Evolutionary conservation across 2,888 invertebrate species (phyloP).

Genomic region (Gastracanthus pulcherrimus): DNA sequence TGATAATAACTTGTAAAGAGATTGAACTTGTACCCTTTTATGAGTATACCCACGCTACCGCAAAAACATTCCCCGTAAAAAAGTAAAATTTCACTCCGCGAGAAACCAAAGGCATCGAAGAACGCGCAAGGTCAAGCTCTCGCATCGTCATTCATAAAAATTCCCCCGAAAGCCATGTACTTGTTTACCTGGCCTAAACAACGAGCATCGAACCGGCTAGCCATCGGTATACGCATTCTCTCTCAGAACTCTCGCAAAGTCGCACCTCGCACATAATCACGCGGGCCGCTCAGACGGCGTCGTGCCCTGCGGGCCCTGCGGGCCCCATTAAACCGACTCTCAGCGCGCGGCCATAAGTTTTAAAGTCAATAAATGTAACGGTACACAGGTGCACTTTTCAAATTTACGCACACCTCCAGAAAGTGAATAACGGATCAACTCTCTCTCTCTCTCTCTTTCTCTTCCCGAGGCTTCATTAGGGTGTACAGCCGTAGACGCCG

Average conservation of each 20-base stretch:
- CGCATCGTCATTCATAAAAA: not conserved
- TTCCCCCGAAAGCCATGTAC: too few species aligned
- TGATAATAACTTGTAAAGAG: too few species aligned
- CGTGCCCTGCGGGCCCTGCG: not conserved
- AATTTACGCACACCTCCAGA: conserved; percentile 49
- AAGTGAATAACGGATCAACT: conserved; percentile 52
- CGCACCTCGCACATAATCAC: not conserved
- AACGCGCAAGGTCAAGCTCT: too few species aligned
- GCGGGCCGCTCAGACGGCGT: not conserved
- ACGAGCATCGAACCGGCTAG: not conserved
- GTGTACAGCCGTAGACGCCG: not conserved
- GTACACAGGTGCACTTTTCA: conserved; percentile 55
- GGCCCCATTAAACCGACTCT: conserved; percentile 39
- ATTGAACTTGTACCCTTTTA: too few species aligned
- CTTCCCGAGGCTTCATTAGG: not conserved
- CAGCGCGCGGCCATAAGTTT: conserved; percentile 34
- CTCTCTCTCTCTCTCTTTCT: not conserved
- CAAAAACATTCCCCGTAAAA: too few species aligned
- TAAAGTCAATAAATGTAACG: conserved; percentile 56
- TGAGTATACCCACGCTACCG: too few species aligned
- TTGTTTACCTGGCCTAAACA: too few species aligned
- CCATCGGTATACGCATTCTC: too few species aligned
- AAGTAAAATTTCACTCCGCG: too few species aligned
- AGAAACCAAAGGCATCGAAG: too few species aligned
- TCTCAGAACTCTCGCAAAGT: not conserved